phyloP scores from a whole-genome alignment of 2,113 vertebrate genomes.

The Crypturellus undulatus region DNA sequence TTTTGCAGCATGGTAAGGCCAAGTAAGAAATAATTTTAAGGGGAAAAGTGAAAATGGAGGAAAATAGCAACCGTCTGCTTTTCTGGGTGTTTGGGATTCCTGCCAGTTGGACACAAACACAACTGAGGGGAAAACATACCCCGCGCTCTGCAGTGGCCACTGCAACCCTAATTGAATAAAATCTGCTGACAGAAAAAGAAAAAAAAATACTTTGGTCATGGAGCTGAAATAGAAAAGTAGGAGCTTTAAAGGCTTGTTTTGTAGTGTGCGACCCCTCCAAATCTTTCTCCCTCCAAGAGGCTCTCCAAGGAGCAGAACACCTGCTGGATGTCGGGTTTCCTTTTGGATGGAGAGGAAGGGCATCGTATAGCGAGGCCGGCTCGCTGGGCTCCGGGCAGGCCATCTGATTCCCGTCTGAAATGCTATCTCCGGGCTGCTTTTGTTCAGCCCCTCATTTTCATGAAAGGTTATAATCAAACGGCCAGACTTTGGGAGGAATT shows the following conservation, averaged over 20 bases:
- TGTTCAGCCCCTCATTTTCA: constrained; percentile 33
- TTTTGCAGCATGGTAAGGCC: background rate
- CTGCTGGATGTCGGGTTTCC: constrained; percentile 36
- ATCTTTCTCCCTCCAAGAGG: background rate
- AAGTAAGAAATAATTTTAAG: background rate
- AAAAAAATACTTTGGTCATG: background rate
- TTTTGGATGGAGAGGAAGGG: background rate
- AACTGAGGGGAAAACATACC: background rate
- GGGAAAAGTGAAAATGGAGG: background rate
- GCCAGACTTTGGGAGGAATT: constrained; percentile 7
- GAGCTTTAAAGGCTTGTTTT: background rate
- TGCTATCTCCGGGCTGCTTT: constrained; percentile 33
- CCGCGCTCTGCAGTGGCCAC: background rate
- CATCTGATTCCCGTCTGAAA: background rate
- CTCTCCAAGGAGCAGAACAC: background rate
- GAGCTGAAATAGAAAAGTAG: constrained; percentile 8
- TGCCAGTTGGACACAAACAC: background rate
- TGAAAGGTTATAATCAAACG: constrained; percentile 34
- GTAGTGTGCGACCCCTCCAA: background rate
- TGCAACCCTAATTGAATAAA: constrained; percentile 36
- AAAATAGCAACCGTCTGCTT: background rate
- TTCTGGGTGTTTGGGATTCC: background rate
- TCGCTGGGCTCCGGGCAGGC: background rate
- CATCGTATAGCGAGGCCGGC: background rate
- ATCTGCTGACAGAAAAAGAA: background rate